Base-by-base conservation (phyloP, 2,113 vertebrate species). In the Malurus melanocephalus region DNA sequence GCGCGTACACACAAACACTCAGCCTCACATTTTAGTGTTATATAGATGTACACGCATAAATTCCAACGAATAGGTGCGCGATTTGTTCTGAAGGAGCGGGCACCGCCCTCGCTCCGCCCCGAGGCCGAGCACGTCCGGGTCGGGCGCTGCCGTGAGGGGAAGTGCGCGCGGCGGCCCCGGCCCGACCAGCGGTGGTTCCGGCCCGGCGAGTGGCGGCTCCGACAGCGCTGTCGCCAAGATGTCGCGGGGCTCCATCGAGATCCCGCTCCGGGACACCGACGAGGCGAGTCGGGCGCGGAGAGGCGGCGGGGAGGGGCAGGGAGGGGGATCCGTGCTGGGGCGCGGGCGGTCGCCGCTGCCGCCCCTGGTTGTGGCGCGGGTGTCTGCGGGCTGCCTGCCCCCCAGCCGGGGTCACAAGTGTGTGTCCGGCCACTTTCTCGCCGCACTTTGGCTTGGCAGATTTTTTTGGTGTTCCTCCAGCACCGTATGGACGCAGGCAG, bases 161-260 rank as follows among this genome's bases (percentile, higher is more conserved):
- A 94, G 94, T 85, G 82, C 23, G 79, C 17, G 60, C 13, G 46
- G 53, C 5, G 6, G 30, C 5, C 23, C 67, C 13, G 56, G 53
- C 22, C 11, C 23, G 14, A 73, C 16, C 3, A 38, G 60, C 16
- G 46, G 49, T 4, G 6, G 30, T 4, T 21, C 67, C 13, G 56
- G 53, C 23, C 11, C 24, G 15, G 78, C 17, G 3, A 30, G 33
- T 5, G 23, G 73, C 10, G 76, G 40, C n/a, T 32, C 5, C 40
- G 68, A 11, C 33, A 13, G 56, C 8, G 22, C 7, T 16, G 78
- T 51, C 40, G 86, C 72, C 72, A 61, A 23, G 51, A 95, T 95
- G 94, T 95, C 93, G 80, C 94, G 94, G 64, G 94, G 94, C 8
- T 94, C 94, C 42, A 94, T 95, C 11, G 94, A 95, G 91, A 95